phyloP scores from a whole-genome alignment of 2,797 vertebrate genomes.

The Megaceryle alcyon region DNA sequence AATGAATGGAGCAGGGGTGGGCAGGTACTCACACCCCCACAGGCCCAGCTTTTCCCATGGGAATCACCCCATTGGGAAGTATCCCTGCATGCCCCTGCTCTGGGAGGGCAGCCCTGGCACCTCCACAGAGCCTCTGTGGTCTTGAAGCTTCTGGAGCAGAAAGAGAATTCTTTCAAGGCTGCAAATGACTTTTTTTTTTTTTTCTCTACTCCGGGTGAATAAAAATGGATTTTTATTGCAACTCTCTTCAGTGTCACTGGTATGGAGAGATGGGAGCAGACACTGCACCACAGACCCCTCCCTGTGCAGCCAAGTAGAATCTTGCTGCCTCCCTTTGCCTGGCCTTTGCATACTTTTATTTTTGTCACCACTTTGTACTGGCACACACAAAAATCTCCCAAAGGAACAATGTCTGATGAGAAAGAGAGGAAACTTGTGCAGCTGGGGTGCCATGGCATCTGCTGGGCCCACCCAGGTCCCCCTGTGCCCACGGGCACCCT shows the following conservation, averaged over 20 bases:
- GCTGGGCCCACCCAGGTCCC: neutral
- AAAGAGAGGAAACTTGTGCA: neutral
- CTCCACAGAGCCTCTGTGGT: accelerated
- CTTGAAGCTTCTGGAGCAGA: neutral
- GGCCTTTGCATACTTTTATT: neutral
- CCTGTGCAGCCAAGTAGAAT: neutral
- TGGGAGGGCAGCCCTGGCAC: neutral
- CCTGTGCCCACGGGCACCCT: no score
- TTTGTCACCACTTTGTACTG: neutral
- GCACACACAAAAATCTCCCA: no score
- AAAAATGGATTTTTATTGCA: neutral
- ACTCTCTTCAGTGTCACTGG: neutral
- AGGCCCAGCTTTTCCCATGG: neutral
- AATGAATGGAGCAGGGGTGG: neutral
- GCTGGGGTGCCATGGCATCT: neutral
- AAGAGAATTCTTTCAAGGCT: neutral
- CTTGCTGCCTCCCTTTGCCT: neutral
- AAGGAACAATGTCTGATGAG: no score
- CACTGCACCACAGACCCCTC: neutral
- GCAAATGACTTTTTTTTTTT: neutral
- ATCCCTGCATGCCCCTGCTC: neutral
- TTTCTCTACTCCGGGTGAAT: neutral
- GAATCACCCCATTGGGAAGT: neutral
- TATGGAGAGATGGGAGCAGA: neutral
- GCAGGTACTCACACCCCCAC: neutral